Evolutionary conservation across 2,113 vertebrate species (phyloP).

Genomic region (Climacteris rufus): DNA sequence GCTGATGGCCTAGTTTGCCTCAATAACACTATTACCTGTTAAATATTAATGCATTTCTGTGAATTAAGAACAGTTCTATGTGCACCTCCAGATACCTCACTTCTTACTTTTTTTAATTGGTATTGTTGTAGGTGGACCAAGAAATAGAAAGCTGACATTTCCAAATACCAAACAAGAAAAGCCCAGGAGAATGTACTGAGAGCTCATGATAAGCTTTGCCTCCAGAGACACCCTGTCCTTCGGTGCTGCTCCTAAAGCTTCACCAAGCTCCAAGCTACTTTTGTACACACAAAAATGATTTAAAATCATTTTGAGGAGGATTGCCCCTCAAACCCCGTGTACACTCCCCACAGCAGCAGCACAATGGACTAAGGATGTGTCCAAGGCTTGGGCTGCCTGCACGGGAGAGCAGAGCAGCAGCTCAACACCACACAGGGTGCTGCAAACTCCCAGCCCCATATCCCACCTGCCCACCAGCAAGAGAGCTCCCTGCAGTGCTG

Average conservation of each 20-base stretch:
- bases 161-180: neutral
- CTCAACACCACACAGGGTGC: rapidly evolving
- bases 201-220: neutral
- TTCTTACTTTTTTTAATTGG: constrained; percentile 29
- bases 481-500: neutral
- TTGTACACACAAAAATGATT: neutral
- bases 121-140: constrained; percentile 34
- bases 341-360: neutral
- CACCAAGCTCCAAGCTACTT: neutral
- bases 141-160: constrained; percentile 7
- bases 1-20: constrained; percentile 43
- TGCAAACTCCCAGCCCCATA: rapidly evolving
- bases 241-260: neutral
- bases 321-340: rapidly evolving
- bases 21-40: constrained; percentile 31
- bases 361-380: rapidly evolving
- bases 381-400: rapidly evolving
- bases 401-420: neutral
- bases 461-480: neutral
- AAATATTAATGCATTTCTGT: constrained; percentile 54
- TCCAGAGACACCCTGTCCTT: neutral
- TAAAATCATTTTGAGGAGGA: neutral
- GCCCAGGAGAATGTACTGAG: neutral
- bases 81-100: constrained; percentile 12
- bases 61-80: constrained; percentile 29